Conservation (phyloP, 2,888 invertebrate species). For the Bursaphelenchus okinawaensis region DNA sequence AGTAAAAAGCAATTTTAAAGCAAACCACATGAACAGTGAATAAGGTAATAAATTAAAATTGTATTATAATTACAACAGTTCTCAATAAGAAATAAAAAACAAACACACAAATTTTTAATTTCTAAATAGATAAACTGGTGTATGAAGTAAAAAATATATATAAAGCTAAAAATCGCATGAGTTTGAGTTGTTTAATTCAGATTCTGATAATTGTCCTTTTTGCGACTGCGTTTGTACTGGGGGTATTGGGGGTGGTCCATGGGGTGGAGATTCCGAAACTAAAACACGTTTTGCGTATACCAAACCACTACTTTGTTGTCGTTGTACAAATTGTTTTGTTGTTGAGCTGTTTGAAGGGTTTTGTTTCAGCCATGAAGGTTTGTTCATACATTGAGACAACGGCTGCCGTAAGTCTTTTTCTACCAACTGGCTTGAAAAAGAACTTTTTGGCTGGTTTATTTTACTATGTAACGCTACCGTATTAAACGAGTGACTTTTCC, state of each 20-base stretch:
- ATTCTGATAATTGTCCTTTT: slow-evolving; percentile 21
- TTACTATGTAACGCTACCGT: neutral
- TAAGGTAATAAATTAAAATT: too few species aligned
- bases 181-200: slow-evolving; percentile 34
- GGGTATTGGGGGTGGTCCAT: neutral
- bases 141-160: neutral
- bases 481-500: slow-evolving; percentile 1
- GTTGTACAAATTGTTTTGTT: neutral
- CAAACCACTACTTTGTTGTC: slow-evolving; percentile 1
- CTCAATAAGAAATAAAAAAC: too few species aligned
- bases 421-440: too few species aligned
- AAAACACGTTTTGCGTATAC: slow-evolving; percentile 11
- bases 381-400: neutral
- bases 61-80: too few species aligned
- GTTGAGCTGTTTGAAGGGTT: neutral
- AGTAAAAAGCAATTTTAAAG: too few species aligned
- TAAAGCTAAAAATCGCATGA: slow-evolving; percentile 38
- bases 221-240: neutral
- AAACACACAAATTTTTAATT: too few species aligned
- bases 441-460: too few species aligned
- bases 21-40: too few species aligned
- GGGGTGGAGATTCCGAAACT: slow-evolving; percentile 4
- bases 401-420: too few species aligned
- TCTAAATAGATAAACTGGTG: too few species aligned
- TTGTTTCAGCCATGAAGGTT: neutral